These are phyloP conservation scores for Heliconius congener DNA, from an alignment of 1,140 invertebrate species.

Conservation along the genomic window DNA sequence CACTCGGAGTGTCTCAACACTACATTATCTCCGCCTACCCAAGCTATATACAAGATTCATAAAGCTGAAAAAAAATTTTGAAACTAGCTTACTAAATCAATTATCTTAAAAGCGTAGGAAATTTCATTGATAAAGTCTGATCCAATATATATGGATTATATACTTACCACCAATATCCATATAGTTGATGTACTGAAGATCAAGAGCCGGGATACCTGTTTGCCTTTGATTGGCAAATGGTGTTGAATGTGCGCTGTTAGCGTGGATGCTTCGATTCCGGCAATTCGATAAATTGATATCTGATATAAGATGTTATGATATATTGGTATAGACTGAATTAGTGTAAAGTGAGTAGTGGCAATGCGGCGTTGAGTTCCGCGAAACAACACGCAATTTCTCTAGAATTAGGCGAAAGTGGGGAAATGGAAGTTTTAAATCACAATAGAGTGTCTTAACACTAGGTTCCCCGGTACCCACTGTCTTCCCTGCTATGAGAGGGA, in stretches of 20 bases:
- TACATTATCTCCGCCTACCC: background rate
- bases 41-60: background rate
- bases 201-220: conserved; percentile 29
- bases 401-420: no score
- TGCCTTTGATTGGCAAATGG: conserved; percentile 36
- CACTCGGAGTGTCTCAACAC: no score
- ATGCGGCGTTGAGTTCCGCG: no score
- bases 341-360: no score
- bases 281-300: conserved; percentile 28
- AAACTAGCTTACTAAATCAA: background rate
- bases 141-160: conserved; percentile 17
- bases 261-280: conserved; percentile 5
- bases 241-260: conserved; percentile 28
- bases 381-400: no score
- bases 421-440: no score
- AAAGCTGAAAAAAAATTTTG: no score
- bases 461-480: no score
- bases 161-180: background rate
- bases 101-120: background rate
- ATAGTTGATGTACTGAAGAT: conserved; percentile 21
- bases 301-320: background rate
- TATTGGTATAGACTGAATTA: background rate
- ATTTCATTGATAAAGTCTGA: conserved; percentile 7
- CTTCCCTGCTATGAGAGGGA: no score
- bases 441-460: no score